Percentiles rank a stretch among this genome's conserved stretches.
phyloP scores from a whole-genome alignment of 2,888 invertebrate species.

The Stictocephala bisonia region DNA sequence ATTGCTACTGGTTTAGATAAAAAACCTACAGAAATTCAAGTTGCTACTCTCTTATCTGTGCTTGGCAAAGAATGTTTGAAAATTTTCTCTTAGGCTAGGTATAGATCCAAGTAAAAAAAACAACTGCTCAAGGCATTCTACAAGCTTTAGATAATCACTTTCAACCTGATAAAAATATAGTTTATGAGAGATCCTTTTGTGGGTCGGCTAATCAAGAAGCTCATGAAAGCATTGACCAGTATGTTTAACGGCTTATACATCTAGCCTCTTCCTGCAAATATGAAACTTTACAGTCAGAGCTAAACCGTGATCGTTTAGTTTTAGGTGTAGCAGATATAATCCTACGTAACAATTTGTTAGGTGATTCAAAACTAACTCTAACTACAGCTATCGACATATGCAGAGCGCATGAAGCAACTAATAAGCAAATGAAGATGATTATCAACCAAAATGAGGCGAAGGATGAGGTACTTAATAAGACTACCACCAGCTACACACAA shows the following conservation, averaged over 20 bases:
- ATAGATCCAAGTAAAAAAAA: too few relatives aligned
- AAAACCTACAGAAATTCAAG: too few relatives aligned
- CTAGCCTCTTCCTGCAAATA: not conserved
- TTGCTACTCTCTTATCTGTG: too few relatives aligned
- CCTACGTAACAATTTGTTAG: not conserved
- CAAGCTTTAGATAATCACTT: too few relatives aligned
- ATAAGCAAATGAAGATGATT: not conserved
- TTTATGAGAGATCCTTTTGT: not conserved
- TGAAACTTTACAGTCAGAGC: not conserved
- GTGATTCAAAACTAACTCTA: not conserved
- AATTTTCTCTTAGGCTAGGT: too few relatives aligned
- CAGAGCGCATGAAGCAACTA: not conserved
- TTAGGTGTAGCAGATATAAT: not conserved
- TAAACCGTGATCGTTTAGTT: not conserved
- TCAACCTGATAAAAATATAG: not conserved
- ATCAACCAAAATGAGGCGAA: not conserved
- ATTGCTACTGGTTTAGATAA: too few relatives aligned
- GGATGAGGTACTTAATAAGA: not conserved
- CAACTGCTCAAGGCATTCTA: not conserved
- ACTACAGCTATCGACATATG: not conserved
- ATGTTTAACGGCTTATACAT: not conserved
- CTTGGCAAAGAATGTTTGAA: too few relatives aligned
- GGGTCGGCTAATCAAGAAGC: not conserved
- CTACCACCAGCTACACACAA: not conserved
- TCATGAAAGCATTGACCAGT: conserved; percentile 1